Evolutionary conservation across 1,140 invertebrate genomes (phyloP), one percentile per base, ranked within the genome.

Genomic region (Gonioctena quinquepunctata): DNA sequence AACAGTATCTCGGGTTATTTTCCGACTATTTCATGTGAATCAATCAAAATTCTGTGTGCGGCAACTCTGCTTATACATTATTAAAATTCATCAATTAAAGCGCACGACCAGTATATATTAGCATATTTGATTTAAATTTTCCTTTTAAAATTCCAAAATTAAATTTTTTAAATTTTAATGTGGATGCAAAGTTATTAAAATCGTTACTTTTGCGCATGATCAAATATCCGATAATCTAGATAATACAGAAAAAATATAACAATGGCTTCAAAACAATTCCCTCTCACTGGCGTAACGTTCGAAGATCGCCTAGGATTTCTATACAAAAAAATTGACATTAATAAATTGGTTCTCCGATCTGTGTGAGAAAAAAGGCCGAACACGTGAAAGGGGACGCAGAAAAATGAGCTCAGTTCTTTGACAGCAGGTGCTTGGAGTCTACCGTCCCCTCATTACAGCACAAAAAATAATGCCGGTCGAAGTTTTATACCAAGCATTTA

Each of bases 141-240:
- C 60, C n/a, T n/a, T n/a, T n/a, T n/a, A n/a, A n/a, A n/a, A n/a
- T n/a, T n/a, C n/a, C n/a, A n/a, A n/a, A n/a, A n/a, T n/a, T n/a
- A n/a, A n/a, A n/a, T n/a, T n/a, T n/a, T n/a, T n/a, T n/a, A n/a
- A n/a, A n/a, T n/a, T n/a, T n/a, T n/a, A 19, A 63, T 19, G 33
- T 21, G 18, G 16, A 63, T 63, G 18, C 25, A 25, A n/a, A 54
- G 57, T 48, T 56, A 71, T 75, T 72, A n/a, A 72, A 81, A 79
- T 76, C 69, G 69, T 76, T 75, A 78, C 71, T 76, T 75, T 76
- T 76, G 77, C 77, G 77, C 77, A 77, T 79, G 77, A 61, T 67
- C 63, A 23, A 54, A 59, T 42, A 42, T 42, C 33, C 33, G 8
- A 1, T n/a, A 42, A 42, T 42, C 8, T n/a, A n/a, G 11, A 42